phyloP scores from a whole-genome alignment of 2,797 vertebrate genomes.

The Thaleichthys pacificus region DNA sequence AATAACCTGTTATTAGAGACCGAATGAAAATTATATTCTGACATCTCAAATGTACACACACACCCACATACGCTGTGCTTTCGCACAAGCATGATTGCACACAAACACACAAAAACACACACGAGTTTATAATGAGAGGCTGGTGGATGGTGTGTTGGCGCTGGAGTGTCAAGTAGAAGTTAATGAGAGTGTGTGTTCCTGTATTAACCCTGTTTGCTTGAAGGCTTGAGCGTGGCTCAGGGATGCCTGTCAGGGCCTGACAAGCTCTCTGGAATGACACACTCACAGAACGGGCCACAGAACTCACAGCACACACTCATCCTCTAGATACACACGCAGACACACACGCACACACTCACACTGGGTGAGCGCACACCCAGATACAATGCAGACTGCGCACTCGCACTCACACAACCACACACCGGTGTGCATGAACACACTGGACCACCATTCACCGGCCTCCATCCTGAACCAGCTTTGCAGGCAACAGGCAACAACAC shows the following conservation, averaged over 20 bases:
- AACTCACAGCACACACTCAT: slow-evolving; percentile 41
- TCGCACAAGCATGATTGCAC: neutral
- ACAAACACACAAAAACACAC: slow-evolving; percentile 10
- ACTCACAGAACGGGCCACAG: slow-evolving; percentile 37
- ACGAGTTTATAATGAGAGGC: slow-evolving; percentile 46
- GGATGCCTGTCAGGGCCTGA: slow-evolving; percentile 9
- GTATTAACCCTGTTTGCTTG: slow-evolving; percentile 35
- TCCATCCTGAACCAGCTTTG: no score
- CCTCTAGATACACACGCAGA: neutral
- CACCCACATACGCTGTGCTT: neutral
- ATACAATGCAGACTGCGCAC: neutral
- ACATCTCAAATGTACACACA: slow-evolving; percentile 13
- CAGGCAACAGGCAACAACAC: no score
- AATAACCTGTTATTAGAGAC: no score
- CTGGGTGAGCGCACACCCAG: neutral
- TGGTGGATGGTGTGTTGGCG: slow-evolving; percentile 46
- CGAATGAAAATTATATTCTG: no score
- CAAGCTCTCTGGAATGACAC: slow-evolving; percentile 39
- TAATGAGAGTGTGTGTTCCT: slow-evolving; percentile 55
- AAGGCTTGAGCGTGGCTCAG: neutral
- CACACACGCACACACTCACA: slow-evolving; percentile 11
- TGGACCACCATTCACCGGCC: slow-evolving; percentile 1
- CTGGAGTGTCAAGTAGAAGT: slow-evolving; percentile 52
- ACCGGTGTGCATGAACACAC: slow-evolving; percentile 8
- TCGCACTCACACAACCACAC: slow-evolving; percentile 17